Evolutionary conservation across 2,888 invertebrate species (phyloP).

Genomic region (Metopia argyrocephala): DNA sequence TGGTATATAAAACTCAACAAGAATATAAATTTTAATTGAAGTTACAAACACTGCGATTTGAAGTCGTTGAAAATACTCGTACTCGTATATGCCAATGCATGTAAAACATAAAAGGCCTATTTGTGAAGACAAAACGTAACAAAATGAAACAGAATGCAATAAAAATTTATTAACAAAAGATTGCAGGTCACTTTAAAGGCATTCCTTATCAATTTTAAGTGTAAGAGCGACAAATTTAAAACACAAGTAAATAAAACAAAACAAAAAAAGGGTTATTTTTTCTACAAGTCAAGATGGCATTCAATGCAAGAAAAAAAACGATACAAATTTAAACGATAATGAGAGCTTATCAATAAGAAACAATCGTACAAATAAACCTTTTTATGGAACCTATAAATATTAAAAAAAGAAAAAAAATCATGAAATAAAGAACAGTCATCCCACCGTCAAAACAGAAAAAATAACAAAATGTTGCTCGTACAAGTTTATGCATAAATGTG

Average conservation of each 20-base stretch:
- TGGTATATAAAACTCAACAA: background rate
- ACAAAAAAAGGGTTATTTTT: background rate
- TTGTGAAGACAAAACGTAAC: background rate
- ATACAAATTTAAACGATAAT: background rate
- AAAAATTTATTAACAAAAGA: conserved; percentile 42
- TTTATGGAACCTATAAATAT: background rate
- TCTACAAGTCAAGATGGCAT: background rate
- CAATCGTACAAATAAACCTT: background rate
- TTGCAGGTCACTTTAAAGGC: conserved; percentile 40
- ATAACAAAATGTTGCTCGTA: background rate
- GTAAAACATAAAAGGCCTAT: too few species aligned
- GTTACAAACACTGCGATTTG: conserved; percentile 1
- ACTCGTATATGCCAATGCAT: too few species aligned
- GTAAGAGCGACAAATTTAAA: conserved; percentile 16
- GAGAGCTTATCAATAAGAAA: background rate
- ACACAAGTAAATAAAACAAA: background rate
- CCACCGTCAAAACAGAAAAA: background rate
- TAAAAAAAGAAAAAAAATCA: background rate
- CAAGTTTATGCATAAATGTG: too few species aligned
- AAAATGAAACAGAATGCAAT: background rate
- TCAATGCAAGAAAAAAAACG: background rate
- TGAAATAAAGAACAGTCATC: background rate
- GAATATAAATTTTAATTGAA: background rate
- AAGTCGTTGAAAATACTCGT: conserved; percentile 34
- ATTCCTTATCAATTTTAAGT: conserved; percentile 46